Conservation (phyloP, 1,140 invertebrate genomes). For the Sycophaga agraensis region DNA sequence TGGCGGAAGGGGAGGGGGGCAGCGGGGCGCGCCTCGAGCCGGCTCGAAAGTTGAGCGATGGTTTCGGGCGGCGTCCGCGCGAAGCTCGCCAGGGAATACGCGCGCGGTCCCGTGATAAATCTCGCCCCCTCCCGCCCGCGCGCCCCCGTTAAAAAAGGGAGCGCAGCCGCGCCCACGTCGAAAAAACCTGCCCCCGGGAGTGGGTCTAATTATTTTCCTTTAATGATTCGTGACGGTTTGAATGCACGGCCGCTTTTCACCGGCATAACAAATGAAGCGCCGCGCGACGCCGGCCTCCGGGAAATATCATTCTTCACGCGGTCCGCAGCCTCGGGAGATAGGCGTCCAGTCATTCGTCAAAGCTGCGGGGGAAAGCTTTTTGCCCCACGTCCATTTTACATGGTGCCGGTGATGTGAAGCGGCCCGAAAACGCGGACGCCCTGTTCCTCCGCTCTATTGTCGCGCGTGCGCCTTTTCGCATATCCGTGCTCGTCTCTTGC, state of each 20-base stretch:
- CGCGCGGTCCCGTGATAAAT: conserved; percentile 11
- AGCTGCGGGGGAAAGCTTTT: conserved; percentile 33
- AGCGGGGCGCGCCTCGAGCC: neutral
- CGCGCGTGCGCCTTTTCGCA: too few relatives aligned
- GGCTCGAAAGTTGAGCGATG: conserved; percentile 19
- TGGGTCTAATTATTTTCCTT: conserved; percentile 35
- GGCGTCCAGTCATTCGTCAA: conserved; percentile 40
- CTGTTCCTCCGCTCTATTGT: too few relatives aligned
- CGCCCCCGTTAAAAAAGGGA: too few relatives aligned
- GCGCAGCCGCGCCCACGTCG: too few relatives aligned
- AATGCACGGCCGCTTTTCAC: conserved; percentile 30
- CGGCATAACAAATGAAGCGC: conserved; percentile 46
- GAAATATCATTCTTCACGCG: conserved; percentile 38
- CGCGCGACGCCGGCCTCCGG: conserved; percentile 22
- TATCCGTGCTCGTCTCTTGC: too few relatives aligned
- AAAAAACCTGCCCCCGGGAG: neutral
- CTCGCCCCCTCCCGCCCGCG: too few relatives aligned
- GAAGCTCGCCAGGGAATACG: neutral
- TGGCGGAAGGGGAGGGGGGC: neutral
- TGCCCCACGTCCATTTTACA: conserved; percentile 26
- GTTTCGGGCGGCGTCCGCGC: neutral
- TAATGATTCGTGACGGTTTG: conserved; percentile 45
- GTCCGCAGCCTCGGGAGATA: neutral
- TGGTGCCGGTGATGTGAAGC: too few relatives aligned
- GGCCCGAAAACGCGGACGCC: too few relatives aligned